phyloP scores from a whole-genome alignment of 2,797 vertebrate genomes.

The Phalloptychus januarius region DNA sequence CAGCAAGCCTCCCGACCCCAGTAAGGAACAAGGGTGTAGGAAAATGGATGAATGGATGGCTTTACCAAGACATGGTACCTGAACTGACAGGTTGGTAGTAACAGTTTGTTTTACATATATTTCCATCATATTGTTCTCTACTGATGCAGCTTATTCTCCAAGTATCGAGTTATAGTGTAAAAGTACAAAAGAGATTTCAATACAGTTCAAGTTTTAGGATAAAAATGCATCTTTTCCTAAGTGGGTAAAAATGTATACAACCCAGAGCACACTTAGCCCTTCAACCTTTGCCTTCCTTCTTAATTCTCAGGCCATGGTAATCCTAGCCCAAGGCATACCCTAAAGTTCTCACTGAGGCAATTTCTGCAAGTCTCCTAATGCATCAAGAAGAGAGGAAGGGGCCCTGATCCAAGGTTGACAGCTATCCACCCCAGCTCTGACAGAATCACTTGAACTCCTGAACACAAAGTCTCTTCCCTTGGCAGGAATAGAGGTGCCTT shows the following conservation, averaged over 20 bases:
- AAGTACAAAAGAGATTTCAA: neutral
- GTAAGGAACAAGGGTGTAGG: too few relatives aligned
- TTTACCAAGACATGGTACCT: too few relatives aligned
- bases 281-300: constrained; percentile 56
- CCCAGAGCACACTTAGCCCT: constrained; percentile 38
- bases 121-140: neutral
- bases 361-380: constrained; percentile 50
- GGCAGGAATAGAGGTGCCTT: constrained; percentile 48
- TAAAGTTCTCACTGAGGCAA: constrained; percentile 55
- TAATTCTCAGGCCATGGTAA: constrained; percentile 57
- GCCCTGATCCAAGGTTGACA: constrained; percentile 59
- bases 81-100: neutral
- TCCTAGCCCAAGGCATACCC: constrained; percentile 52
- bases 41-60: too few relatives aligned
- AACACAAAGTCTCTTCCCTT: constrained; percentile 39
- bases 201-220: neutral
- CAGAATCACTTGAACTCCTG: constrained; percentile 38
- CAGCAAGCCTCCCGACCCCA: too few relatives aligned
- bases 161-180: neutral
- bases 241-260: constrained; percentile 12
- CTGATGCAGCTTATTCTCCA: neutral
- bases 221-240: constrained; percentile 31
- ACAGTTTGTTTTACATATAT: neutral
- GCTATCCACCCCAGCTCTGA: constrained; percentile 44
- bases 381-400: constrained; percentile 53